Evolutionary conservation across 1,140 invertebrate species (phyloP), one percentile per base, ranked within the genome.

Genomic region (Drosophila triauraria): DNA sequence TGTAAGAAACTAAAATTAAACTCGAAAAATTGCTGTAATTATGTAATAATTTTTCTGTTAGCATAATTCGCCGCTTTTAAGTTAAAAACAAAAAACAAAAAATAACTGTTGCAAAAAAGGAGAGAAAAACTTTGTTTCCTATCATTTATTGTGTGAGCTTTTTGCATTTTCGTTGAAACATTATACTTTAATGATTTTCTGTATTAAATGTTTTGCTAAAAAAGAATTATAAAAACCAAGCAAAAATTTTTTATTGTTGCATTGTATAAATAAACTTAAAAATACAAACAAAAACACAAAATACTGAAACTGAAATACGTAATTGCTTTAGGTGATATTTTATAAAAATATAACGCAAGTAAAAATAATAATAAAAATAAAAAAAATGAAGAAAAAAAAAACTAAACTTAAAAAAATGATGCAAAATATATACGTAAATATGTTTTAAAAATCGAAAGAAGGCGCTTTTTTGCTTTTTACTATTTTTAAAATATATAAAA

Each of bases 251-350:
- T 82, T 75, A 75, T 91, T 87, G 80, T 91, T 91, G 90, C 88
- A 80, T 72, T 82, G 88, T 91, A 90, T 84, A 88, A 86, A 80
- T 48, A 69, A 62, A 72, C 23, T 38, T 53, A 67, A 80, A 80
- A 46, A 44, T 57, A 82, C 69, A 70, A 32, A 54, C 51, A 50
- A 42, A 51, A 58, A 79, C 79, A 81, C 48, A 69, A 81, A 83
- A 83, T 78, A 86, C 76, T 91, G 82, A 91, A 91, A 91, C 90
- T 91, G 90, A 92, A 91, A 92, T 92, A 92, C 91, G 91, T 92
- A 92, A 92, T 92, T 92, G 90, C 83, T 92, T 92, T 92, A 92
- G 83, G 91, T 92, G 91, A 92, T 92, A 92, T 91, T 85, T 90
- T 91, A 91, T 87, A 87, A 91, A 91, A 88, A 91, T 84, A 91